phyloP scores from a whole-genome alignment of 2,797 vertebrate genomes.

The Enteromius trimaculatus region DNA sequence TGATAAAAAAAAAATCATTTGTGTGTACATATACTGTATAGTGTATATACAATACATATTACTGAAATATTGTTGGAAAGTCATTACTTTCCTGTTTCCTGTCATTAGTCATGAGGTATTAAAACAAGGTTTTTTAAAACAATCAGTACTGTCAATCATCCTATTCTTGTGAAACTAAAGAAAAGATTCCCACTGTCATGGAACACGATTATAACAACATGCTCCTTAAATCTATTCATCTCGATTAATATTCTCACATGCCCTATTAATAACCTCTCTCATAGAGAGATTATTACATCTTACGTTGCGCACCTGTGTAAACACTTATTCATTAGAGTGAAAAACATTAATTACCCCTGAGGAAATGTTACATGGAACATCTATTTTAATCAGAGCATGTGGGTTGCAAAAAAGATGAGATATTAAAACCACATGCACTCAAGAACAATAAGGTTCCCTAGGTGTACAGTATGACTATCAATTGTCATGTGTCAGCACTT shows the following conservation, averaged over 20 bases:
- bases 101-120: neutral
- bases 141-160: neutral
- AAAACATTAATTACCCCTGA: conserved; percentile 65
- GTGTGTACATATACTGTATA: neutral
- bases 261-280: conserved; percentile 60
- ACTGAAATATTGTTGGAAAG: neutral
- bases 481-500: conserved; percentile 54
- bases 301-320: conserved; percentile 58
- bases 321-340: conserved; percentile 70
- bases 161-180: neutral
- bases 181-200: neutral
- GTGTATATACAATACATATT: neutral
- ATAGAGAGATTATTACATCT: conserved; percentile 60
- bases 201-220: conserved; percentile 7
- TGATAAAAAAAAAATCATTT: no score
- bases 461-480: conserved; percentile 49
- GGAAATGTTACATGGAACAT: conserved; percentile 69
- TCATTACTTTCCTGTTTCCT: neutral
- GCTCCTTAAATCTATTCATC: conserved; percentile 51
- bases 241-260: conserved; percentile 65
- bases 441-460: conserved; percentile 40
- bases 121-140: neutral
- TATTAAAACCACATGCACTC: conserved; percentile 42
- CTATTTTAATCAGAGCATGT: conserved; percentile 64
- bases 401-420: conserved; percentile 20